These are phyloP conservation scores for Enteromius argenteus DNA, from an alignment of 2,797 vertebrate genomes.

Conservation along the genomic window DNA sequence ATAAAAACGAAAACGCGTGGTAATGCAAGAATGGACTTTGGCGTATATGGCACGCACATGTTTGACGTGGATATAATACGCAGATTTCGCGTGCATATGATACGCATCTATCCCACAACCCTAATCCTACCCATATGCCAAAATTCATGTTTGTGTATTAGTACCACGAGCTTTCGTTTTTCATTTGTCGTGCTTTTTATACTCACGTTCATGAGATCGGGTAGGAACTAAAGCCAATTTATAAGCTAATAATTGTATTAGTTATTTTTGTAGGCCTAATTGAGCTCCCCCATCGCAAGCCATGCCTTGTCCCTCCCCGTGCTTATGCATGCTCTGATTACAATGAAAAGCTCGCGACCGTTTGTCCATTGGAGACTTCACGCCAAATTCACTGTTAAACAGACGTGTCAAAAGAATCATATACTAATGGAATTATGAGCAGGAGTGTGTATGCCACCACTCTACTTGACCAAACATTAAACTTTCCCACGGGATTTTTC, in stretches of 20 bases:
- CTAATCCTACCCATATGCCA: no score
- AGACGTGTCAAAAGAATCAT: slow-evolving; percentile 34
- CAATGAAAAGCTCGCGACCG: slow-evolving; percentile 30
- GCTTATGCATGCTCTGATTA: neutral
- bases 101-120: no score
- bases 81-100: no score
- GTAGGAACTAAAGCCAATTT: neutral
- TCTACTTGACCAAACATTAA: slow-evolving; percentile 24
- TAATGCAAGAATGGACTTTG: no score
- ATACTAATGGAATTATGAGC: slow-evolving; percentile 50
- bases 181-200: no score
- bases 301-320: neutral
- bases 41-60: no score
- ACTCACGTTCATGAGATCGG: no score
- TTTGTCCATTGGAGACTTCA: slow-evolving; percentile 24
- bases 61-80: no score
- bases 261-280: neutral
- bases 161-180: no score
- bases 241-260: neutral
- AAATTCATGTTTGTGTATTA: no score
- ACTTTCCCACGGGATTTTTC: slow-evolving; percentile 52
- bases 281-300: neutral
- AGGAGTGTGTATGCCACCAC: slow-evolving; percentile 45
- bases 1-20: no score
- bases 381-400: slow-evolving; percentile 29